These are phyloP conservation scores for Cylloceria caligata DNA, from an alignment of 2,888 invertebrate genomes.

Conservation along the genomic window DNA sequence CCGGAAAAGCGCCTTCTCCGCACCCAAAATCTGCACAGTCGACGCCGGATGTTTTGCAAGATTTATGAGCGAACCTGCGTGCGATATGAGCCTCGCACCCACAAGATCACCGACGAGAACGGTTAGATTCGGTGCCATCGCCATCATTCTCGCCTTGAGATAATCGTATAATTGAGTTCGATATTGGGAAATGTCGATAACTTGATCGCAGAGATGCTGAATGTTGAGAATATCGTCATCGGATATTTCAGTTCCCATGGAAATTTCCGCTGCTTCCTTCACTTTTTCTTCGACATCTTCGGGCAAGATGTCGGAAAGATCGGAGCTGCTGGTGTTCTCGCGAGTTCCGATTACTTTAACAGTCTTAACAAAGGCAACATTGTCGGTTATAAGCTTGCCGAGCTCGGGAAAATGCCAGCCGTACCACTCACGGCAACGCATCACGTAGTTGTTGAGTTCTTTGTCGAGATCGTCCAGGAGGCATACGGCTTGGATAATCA, in stretches of 20 bases:
- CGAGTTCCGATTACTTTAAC: conserved; percentile 94
- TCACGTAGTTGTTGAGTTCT: conserved; percentile 98
- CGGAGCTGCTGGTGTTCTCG: conserved; percentile 92
- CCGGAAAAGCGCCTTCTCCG: conserved; percentile 97
- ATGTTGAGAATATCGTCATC: conserved; percentile 98
- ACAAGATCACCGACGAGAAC: conserved; percentile 98
- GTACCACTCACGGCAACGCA: conserved; percentile 97
- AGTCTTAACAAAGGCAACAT: conserved; percentile 94
- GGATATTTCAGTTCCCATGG: conserved; percentile 99
- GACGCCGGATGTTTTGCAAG: conserved; percentile 99
- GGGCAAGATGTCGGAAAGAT: conserved; percentile 96
- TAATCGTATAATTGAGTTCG: conserved; percentile 96
- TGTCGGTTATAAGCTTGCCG: conserved; percentile 97
- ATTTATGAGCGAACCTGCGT: conserved; percentile 98
- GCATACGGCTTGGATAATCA: conserved; percentile 99
- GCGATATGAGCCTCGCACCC: conserved; percentile 98
- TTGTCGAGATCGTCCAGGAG: conserved; percentile 98
- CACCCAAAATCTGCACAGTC: conserved; percentile 97
- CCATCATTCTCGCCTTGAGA: conserved; percentile 98
- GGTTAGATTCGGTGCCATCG: conserved; percentile 98
- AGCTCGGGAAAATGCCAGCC: conserved; percentile 99
- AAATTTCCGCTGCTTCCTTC: conserved; percentile 98
- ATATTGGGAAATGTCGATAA: conserved; percentile 96
- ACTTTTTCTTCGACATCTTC: conserved; percentile 97
- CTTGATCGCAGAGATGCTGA: conserved; percentile 93